Evolutionary conservation across 2,113 vertebrate species (phyloP), one percentile per base, ranked within the genome.

Genomic region (Dolichotis patagonum): DNA sequence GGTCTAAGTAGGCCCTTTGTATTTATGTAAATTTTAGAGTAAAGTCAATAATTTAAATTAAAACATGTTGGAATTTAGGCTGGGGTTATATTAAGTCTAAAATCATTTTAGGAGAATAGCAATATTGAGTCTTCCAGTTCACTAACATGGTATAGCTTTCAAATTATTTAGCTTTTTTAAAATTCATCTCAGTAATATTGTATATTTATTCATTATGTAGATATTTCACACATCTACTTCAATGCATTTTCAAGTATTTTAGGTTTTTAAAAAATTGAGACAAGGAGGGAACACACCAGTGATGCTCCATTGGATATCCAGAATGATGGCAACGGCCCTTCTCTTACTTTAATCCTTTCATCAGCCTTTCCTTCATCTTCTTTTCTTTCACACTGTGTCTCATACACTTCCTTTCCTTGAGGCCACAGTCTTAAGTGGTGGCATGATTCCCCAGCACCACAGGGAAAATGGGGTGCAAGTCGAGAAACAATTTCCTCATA

Each of bases 391-490:
- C 56, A 58, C 20, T 58, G 20, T 5, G 56, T 58, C 20, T 58
- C 56, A 58, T 58, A 58, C 56, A 58, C 56, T 58, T 58, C 20
- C 56, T 2, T 20, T 58, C 56, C 56, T 20, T 7, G 56, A 0
- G 56, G 56, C 19, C 56, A 58, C 56, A 58, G 56, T 58, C 56
- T 58, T 58, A 58, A 97, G 97, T 83, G 67, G 96, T 97, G 98
- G 97, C 97, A 98, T 98, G 97, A 98, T 82, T 98, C 90, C 95
- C 94, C 65, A 83, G 96, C 94, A 94, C 62, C 81, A 7, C 96
- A 97, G 96, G 96, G 97, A 95, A 95, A 95, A 78, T 58, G 71
- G 97, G 96, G 97, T 98, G 96, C 97, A 96, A 97, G 96, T 97
- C 98, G 97, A 97, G 97, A 85, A 97, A 95, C 97, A 96, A 3